Evolutionary conservation across 2,113 vertebrate species (phyloP).

Genomic region (Eptatretus burgeri): DNA sequence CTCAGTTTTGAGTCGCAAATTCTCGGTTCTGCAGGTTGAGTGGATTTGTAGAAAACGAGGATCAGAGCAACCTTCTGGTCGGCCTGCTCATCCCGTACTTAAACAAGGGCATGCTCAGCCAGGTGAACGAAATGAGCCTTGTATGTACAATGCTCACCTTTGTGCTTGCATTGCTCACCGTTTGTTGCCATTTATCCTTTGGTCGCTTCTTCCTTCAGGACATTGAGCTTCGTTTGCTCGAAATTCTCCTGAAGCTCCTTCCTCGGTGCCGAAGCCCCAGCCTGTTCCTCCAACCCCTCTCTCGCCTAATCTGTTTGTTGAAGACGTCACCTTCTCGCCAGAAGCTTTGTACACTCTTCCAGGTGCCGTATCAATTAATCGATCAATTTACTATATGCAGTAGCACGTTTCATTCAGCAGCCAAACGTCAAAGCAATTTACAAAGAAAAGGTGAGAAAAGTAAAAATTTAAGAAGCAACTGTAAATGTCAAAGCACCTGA

Average conservation of each 20-base stretch:
- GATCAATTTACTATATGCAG: too few species aligned
- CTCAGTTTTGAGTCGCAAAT: too few species aligned
- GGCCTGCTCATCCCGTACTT: conserved; percentile 53
- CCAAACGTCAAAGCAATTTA: too few species aligned
- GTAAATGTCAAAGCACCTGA: too few species aligned
- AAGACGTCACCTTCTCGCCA: conserved; percentile 46
- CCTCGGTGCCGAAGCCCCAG: conserved; percentile 29
- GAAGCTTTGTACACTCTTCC: conserved; percentile 40
- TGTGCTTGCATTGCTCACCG: conserved; percentile 8
- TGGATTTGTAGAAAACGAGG: conserved; percentile 49
- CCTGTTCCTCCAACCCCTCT: conserved; percentile 43
- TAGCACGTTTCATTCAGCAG: too few species aligned
- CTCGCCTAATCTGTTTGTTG: conserved; percentile 50
- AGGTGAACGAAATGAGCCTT: conserved; percentile 19
- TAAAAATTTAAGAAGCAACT: too few species aligned
- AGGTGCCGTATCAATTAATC: conserved; percentile 20
- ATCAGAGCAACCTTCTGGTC: conserved; percentile 53
- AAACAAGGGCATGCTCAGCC: conserved; percentile 25
- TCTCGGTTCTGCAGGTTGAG: conserved; percentile 31
- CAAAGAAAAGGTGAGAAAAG: too few species aligned
- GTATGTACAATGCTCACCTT: background rate
- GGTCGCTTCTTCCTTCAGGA: conserved; percentile 22
- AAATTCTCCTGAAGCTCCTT: conserved; percentile 62
- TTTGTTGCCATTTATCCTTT: background rate
- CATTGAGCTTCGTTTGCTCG: conserved; percentile 53